These are phyloP conservation scores for Isurus oxyrinchus DNA, from an alignment of 2,113 vertebrate genomes.

Conservation along the genomic window DNA sequence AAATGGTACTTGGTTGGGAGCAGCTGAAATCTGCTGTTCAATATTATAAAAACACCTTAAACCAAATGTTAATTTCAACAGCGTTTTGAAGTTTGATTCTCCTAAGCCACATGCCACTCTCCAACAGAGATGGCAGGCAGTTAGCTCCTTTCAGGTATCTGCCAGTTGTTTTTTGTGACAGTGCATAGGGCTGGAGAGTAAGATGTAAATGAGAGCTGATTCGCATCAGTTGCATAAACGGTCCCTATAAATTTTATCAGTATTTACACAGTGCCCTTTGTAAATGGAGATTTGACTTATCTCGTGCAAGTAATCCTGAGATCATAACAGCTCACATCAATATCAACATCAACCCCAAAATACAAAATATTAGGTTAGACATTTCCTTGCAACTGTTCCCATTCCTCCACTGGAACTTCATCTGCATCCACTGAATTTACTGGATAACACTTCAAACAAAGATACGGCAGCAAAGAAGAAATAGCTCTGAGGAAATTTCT, in stretches of 20 bases:
- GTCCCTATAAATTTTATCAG: neutral
- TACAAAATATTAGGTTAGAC: neutral
- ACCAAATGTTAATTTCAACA: neutral
- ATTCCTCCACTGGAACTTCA: neutral
- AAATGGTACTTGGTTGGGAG: neutral
- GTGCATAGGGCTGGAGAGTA: neutral
- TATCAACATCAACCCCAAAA: neutral
- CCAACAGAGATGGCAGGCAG: neutral
- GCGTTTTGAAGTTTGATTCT: neutral
- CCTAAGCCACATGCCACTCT: neutral
- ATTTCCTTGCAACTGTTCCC: neutral
- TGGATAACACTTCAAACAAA: neutral
- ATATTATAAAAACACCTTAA: neutral
- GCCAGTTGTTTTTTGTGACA: neutral
- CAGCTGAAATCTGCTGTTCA: neutral
- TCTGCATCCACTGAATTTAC: neutral
- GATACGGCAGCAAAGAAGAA: neutral
- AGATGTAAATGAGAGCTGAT: neutral
- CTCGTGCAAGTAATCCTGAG: neutral
- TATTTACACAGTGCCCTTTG: neutral
- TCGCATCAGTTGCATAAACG: neutral
- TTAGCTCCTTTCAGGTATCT: neutral
- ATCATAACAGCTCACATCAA: neutral
- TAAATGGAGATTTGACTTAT: neutral
- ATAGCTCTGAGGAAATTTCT: neutral